Base-by-base conservation (phyloP, 2,113 vertebrate genomes). In the Lepisosteus oculatus region DNA sequence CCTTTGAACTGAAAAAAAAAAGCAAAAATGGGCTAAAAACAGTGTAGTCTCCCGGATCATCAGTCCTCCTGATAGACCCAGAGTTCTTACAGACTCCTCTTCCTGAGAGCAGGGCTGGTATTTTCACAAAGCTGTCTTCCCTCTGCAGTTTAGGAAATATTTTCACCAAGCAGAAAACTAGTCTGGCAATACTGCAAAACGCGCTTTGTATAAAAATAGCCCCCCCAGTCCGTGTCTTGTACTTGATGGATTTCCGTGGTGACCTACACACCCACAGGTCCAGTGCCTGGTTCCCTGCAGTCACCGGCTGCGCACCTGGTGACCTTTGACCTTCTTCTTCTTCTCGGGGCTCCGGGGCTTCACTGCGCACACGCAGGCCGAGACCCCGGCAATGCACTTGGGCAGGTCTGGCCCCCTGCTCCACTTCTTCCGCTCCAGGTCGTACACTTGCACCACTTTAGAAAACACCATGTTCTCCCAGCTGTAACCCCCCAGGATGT, bases 401-500 rank as follows among this genome's bases (percentile, higher is more conserved):
- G 95, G 95, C 57, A 98, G 81, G 77, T 96, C 94, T 0, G 90
- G 87, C n/a, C 94, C 97, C 66, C 85, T 85, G 56, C 83, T 83
- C 97, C 97, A 99, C 5, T 87, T 89, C 29, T 90, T 87, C 11
- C 87, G 90, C 59, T 93, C 91, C 0, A 82, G 92, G 76, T 94
- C 88, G 0, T 92, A 98, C 0, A 99, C 90, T 87, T 99, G 97
- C 0, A 95, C 95, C 0, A 89, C 86, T 79, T 91, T 92, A 72
- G 95, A 97, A 86, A 98, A 98, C 44, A 89, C 87, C 0, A 94
- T 97, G 74, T 78, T 90, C 86, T 98, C 95, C 96, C 96, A 99
- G 90, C 95, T 97, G 88, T 98, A 99, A 13, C 97, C 96, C 0
- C 97, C 97, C 0, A 99, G 90, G 76, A 99, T 94, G 4, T 96